Conservation (phyloP, 1,140 invertebrate genomes). For the Ruditapes philippinarum region DNA sequence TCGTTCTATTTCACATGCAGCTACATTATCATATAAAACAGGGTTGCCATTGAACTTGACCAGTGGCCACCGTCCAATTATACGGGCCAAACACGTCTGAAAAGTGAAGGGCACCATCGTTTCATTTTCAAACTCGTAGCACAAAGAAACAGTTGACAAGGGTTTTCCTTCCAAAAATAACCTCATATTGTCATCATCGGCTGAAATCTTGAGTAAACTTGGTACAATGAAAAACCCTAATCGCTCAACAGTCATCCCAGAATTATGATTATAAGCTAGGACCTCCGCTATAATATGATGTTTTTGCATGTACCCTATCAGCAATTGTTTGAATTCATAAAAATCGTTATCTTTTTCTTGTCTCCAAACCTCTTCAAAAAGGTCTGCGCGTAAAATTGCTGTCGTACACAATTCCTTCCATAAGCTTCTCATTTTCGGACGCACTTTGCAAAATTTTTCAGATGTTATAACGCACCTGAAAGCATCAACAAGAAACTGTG, state of each 20-base stretch:
- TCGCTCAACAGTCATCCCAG: background rate
- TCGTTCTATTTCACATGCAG: too few relatives aligned
- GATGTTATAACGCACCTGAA: slow-evolving; percentile 29
- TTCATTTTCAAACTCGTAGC: background rate
- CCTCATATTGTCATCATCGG: too few relatives aligned
- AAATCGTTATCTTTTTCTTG: background rate
- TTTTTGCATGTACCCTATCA: background rate
- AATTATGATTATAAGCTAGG: background rate
- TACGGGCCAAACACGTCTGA: background rate
- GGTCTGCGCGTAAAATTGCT: background rate
- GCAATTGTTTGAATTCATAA: background rate
- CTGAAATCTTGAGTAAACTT: background rate
- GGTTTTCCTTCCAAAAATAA: background rate
- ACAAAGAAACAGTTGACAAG: background rate
- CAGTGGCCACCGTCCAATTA: background rate
- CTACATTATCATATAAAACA: background rate
- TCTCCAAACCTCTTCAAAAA: background rate
- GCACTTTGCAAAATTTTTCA: background rate
- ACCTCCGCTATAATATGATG: background rate
- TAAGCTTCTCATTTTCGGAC: background rate
- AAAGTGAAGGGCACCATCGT: background rate
- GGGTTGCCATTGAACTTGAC: too few relatives aligned
- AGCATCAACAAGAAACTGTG: slow-evolving; percentile 26
- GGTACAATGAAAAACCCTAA: background rate
- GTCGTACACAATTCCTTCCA: background rate